Conservation (phyloP, 2,113 vertebrate genomes). For the Leuciscus idus region DNA sequence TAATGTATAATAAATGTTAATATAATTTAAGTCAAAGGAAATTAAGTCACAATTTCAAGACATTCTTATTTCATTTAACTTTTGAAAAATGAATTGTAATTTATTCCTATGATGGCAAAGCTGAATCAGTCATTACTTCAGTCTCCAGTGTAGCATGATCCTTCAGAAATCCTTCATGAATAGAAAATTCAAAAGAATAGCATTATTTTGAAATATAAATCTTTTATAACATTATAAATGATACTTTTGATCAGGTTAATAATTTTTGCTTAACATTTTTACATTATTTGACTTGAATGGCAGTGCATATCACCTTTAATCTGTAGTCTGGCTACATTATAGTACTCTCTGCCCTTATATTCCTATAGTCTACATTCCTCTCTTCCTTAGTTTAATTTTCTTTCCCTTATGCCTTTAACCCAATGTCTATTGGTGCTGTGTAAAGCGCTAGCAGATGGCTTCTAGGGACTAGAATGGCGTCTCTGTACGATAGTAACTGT, state of each 20-base stretch:
- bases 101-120: too few relatives aligned
- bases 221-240: not conserved
- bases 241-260: not conserved
- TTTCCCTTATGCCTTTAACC: not conserved
- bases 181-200: not conserved
- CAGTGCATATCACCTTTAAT: not conserved
- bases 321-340: not conserved
- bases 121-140: too few relatives aligned
- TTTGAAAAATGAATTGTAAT: too few relatives aligned
- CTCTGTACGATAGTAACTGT: conserved; percentile 75
- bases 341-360: conserved; percentile 44
- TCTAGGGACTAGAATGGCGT: conserved; percentile 69
- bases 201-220: not conserved
- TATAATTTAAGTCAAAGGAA: too few relatives aligned
- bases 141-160: too few relatives aligned
- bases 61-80: too few relatives aligned
- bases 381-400: conserved; percentile 48
- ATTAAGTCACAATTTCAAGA: too few relatives aligned
- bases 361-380: conserved; percentile 18
- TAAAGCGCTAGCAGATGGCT: conserved; percentile 76
- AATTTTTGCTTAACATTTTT: not conserved
- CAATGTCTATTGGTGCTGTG: conserved; percentile 31
- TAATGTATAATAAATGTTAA: too few relatives aligned
- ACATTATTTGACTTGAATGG: not conserved
- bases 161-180: not conserved